Evolutionary conservation across 2,113 vertebrate species (phyloP), one percentile per base, ranked within the genome.

Genomic region (Riparia riparia): DNA sequence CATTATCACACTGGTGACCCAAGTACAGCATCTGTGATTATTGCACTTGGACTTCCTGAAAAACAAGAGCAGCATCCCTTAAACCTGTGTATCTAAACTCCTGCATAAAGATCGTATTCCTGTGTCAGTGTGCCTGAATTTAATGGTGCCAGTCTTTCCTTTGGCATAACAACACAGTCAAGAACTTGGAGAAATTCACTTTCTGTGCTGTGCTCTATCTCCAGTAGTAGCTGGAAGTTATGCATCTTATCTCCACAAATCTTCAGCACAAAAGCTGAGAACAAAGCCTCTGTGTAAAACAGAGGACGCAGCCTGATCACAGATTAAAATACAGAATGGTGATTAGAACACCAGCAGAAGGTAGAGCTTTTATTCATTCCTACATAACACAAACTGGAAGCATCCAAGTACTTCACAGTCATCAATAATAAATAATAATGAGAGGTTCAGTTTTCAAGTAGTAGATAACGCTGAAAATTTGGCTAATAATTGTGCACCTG

Each of bases 161-260:
- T 60, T 88, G 70, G 44, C 34, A 73, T 28, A 53, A 72, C 49
- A 82, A 44, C 83, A 86, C 32, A 2, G 28, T 58, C 26, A 53
- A 81, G 54, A 82, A 81, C 87, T 95, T 87, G 44, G 73, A 93
- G 80, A 91, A 96, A 86, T 29, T 64, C 39, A 28, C 72, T 95
- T 95, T 54, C 57, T 12, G n/a, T 74, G 11, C 61, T 25, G 12
- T 28, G 66, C 47, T 71, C 14, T 39, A 4, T 61, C 94, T 74
- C 82, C 58, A 44, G 73, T 64, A 73, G 58, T 61, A 85, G 68
- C 49, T 91, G 82, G 64, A 78, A 95, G 39, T 95, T 90, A 90
- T 1, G 2, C 47, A 74, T 66, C 63, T 92, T 72, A 93, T 63
- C 47, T 78, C 82, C 41, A 78, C 26, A 87, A 26, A 41, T 81